These are phyloP conservation scores for Sericinus montela DNA, from an alignment of 2,888 invertebrate species.

Conservation along the genomic window DNA sequence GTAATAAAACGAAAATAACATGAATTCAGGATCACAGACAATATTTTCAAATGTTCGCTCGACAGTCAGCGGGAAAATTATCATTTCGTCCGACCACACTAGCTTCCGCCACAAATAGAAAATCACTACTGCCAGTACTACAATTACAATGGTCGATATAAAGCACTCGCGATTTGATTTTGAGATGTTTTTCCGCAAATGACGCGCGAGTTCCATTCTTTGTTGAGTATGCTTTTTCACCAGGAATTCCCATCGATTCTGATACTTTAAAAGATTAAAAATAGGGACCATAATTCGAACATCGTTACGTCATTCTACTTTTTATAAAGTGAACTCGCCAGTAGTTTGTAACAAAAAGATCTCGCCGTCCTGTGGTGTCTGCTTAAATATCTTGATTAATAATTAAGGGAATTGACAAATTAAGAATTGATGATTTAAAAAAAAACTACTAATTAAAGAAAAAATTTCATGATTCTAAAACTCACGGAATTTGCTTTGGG, in stretches of 20 bases:
- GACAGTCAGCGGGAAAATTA: conserved; percentile 12
- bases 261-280: too few species aligned
- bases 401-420: too few species aligned
- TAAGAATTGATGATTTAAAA: too few species aligned
- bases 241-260: conserved; percentile 6
- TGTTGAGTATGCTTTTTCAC: conserved; percentile 2
- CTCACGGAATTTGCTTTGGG: too few species aligned
- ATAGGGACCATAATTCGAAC: too few species aligned
- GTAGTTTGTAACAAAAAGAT: too few species aligned
- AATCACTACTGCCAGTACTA: conserved; percentile 39
- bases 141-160: conserved; percentile 1
- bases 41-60: conserved; percentile 6
- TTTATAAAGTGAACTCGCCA: too few species aligned
- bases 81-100: conserved; percentile 25
- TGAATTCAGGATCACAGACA: background rate
- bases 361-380: too few species aligned
- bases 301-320: too few species aligned
- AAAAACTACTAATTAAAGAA: too few species aligned
- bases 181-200: conserved; percentile 13
- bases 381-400: too few species aligned
- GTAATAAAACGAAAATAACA: conserved; percentile 1
- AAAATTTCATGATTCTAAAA: too few species aligned
- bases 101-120: conserved; percentile 40
- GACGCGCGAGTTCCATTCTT: background rate
- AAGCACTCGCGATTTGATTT: conserved; percentile 10